Evolutionary conservation across 2,888 invertebrate species (phyloP), one percentile per base, ranked within the genome.

Genomic region (Autographa gamma): DNA sequence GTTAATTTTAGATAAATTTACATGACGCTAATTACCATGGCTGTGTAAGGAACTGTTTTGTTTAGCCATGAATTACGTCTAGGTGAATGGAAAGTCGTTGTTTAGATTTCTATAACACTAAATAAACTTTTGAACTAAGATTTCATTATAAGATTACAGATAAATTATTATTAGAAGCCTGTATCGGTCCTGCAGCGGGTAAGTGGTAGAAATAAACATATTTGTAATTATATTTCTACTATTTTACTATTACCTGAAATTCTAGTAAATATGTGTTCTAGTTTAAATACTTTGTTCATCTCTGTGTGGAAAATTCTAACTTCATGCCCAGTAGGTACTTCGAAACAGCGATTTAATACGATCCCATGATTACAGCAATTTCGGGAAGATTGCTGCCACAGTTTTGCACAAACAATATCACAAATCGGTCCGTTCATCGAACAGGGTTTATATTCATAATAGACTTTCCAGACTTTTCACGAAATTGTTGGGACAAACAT

Each of bases 1-100:
- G 74, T 64, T 71, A 71, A 77, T 71, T 72, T 66, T 9, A 70
- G 64, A 43, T 60, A 31, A 73, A 82, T 75, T 78, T 70, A 76
- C 71, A 76, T 72, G 63, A 43, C 68, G 60, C 41, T 69, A 71
- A 67, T 63, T 69, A 71, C 32, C 64, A 48, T 63, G 38, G 70
- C 38, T 62, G n/a, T 73, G 11, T 60, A 31, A 59, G 38, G 7
- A 3, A 9, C 11, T 25, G 54, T 25, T 56, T 19, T 56, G 54
- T 56, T 56, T 56, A 19, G 19, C 54, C 8, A 54, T 54, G 19
- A 54, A 54, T 2, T n/a, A n/a, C 19, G 54, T 19, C 25, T 56
- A 25, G 11, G 19, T 19, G 54, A 48, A 48, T 11, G 19, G 19
- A 52, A 52, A 52, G 54, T 54, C 18, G 25, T 3, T 54, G 54